A percentile compares a stretch with the other conserved stretches of the same genome.
Evolutionary conservation across 2,888 invertebrate genomes (phyloP).

Genomic region (Caenorhabditis sp.): DNA sequence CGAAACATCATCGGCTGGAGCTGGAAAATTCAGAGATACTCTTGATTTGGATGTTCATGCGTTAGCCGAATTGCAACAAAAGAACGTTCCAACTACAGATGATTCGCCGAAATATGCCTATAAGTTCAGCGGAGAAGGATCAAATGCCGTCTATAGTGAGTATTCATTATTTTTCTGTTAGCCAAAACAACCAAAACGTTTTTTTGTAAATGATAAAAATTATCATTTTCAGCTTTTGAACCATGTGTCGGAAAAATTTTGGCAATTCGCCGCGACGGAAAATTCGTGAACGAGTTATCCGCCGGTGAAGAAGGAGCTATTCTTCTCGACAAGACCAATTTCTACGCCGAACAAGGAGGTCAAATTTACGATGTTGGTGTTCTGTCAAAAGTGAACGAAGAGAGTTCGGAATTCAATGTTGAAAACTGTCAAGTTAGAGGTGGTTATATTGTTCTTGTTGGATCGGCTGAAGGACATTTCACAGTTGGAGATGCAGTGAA

Average conservation of each 20-base stretch:
- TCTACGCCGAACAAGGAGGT: constrained; percentile 99
- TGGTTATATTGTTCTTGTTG: constrained; percentile 92
- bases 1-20: constrained; percentile 80
- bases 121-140: constrained; percentile 74
- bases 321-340: constrained; percentile 87
- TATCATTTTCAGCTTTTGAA: constrained; percentile 43
- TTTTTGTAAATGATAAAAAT: constrained; percentile 5
- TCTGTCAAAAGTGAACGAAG: constrained; percentile 81
- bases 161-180: too few relatives aligned
- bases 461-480: constrained; percentile 84
- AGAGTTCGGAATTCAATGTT: constrained; percentile 84
- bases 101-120: constrained; percentile 93
- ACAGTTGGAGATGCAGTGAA: constrained; percentile 85
- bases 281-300: constrained; percentile 83
- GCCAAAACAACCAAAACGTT: not conserved
- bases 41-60: constrained; percentile 93
- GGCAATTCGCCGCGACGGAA: constrained; percentile 79
- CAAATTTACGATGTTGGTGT: constrained; percentile 96
- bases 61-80: constrained; percentile 83
- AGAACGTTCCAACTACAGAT: constrained; percentile 81
- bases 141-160: constrained; percentile 78
- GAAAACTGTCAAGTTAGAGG: constrained; percentile 92
- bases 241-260: constrained; percentile 77
- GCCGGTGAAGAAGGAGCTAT: constrained; percentile 90
- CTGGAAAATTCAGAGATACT: constrained; percentile 78